A percentile compares a stretch with the other conserved stretches of the same genome.
Evolutionary conservation across 37 sponge, comb jelly and placozoan species (phyloP).

Genomic region (Hexactinellida sp.): DNA sequence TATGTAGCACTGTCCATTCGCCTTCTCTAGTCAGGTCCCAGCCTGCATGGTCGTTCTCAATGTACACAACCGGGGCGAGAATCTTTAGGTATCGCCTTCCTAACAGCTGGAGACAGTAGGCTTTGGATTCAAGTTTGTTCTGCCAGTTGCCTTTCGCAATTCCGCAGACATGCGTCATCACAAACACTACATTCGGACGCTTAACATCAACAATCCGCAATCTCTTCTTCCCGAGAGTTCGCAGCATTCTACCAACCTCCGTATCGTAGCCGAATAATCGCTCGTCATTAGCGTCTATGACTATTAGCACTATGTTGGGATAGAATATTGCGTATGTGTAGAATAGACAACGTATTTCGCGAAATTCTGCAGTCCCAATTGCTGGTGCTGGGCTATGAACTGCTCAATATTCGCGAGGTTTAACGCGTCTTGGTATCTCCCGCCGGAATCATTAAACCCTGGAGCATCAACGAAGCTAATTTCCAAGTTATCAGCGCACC

Average conservation of each 20-base stretch:
- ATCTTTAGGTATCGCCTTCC: slow-evolving; percentile 1
- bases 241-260: background rate
- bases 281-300: background rate
- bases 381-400: background rate
- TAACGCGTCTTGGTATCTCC: background rate
- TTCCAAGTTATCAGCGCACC: background rate
- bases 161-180: slow-evolving; percentile 6
- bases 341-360: background rate
- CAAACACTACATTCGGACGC: slow-evolving; percentile 2
- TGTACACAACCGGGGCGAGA: background rate
- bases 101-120: slow-evolving; percentile 14
- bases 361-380: background rate
- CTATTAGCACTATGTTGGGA: background rate
- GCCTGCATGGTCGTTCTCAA: background rate
- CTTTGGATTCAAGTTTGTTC: background rate
- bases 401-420: background rate
- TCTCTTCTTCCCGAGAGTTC: background rate
- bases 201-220: background rate
- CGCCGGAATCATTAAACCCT: background rate
- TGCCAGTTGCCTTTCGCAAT: background rate
- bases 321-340: slow-evolving; percentile 10
- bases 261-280: background rate
- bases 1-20: slow-evolving; percentile 1
- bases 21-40: background rate
- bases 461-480: slow-evolving; percentile 8